Conservation (phyloP, 2,797 vertebrate species). For the Cheirogaleus major region DNA sequence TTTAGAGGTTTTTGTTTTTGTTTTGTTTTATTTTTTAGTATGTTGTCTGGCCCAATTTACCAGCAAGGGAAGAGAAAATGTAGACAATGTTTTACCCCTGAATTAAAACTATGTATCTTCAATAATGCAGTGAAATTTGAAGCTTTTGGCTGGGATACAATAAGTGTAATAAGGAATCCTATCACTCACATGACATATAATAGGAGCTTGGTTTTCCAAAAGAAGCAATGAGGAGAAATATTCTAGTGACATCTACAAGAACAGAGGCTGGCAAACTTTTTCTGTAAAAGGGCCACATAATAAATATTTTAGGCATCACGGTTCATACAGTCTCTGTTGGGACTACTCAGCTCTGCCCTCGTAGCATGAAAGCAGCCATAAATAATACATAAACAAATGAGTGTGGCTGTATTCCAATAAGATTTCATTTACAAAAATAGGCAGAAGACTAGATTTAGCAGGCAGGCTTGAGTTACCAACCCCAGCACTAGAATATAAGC, state of each 20-base stretch:
- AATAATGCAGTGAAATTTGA: conserved; percentile 1
- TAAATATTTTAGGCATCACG: neutral
- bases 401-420: neutral
- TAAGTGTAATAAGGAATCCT: neutral
- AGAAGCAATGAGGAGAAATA: conserved; percentile 22
- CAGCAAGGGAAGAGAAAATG: neutral
- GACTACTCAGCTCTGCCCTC: neutral
- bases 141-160: no score
- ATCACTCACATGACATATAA: neutral
- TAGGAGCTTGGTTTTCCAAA: neutral
- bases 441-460: neutral
- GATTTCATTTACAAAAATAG: neutral
- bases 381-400: neutral
- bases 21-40: neutral
- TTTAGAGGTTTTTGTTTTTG: neutral
- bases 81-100: neutral
- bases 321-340: neutral
- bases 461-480: neutral
- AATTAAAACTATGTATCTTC: neutral
- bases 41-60: neutral
- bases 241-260: neutral
- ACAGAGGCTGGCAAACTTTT: neutral
- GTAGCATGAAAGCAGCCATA: neutral
- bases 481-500: neutral
- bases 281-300: neutral